Conservation (phyloP, 1,140 invertebrate species). For the silkworm (Bombyx mori) region ASM3026992v2 NC_085130.1:11062001-11062500, state of each 20-base stretch:
- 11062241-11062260: slow-evolving; percentile 18
- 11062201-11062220: slow-evolving; percentile 35
- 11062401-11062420: not conserved
- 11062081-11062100: too few species aligned
- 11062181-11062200: slow-evolving; percentile 41
- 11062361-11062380: not conserved
- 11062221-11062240: slow-evolving; percentile 45
- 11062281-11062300: slow-evolving; percentile 35
- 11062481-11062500: too few species aligned
- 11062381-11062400: not conserved
- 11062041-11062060: too few species aligned
- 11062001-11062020: too few species aligned
- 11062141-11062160: too few species aligned
- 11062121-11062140: too few species aligned
- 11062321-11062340: slow-evolving; percentile 55
- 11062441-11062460: not conserved
- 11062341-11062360: slow-evolving; percentile 21
- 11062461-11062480: not conserved
- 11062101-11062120: too few species aligned
- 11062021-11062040: too few species aligned
- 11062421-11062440: not conserved
- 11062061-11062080: too few species aligned
- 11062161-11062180: not conserved
- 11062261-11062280: slow-evolving; percentile 14
- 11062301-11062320: slow-evolving; percentile 58